Evolutionary conservation across 1,140 invertebrate species (phyloP).

Genomic region (Tetramorium alpestre): DNA sequence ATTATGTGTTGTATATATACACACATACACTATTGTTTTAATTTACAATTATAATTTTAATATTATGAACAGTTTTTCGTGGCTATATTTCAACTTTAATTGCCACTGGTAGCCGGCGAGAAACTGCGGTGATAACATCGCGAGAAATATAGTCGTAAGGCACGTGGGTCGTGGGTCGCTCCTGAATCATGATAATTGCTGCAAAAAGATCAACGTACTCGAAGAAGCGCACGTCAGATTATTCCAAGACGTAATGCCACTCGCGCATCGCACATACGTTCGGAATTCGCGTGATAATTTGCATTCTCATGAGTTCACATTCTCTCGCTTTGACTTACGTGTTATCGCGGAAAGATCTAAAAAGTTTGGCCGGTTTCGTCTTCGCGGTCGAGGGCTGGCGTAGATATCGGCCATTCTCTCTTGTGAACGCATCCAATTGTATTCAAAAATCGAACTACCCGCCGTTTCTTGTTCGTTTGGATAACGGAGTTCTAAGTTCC

Average conservation of each 20-base stretch:
- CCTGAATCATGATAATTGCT: slow-evolving; percentile 42
- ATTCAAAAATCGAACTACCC: not conserved
- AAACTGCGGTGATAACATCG: slow-evolving; percentile 44
- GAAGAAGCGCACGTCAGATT: not conserved
- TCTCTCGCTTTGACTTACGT: slow-evolving; percentile 67
- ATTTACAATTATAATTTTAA: not conserved
- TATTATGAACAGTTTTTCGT: not conserved
- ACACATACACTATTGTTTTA: not conserved
- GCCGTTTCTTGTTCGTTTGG: not conserved
- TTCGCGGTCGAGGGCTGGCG: slow-evolving; percentile 74
- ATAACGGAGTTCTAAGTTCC: not conserved
- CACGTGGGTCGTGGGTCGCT: slow-evolving; percentile 13
- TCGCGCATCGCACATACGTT: not conserved
- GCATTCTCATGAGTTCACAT: not conserved
- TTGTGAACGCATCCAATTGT: slow-evolving; percentile 1
- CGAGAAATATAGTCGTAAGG: slow-evolving; percentile 26
- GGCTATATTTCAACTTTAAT: not conserved
- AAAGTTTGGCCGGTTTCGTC: slow-evolving; percentile 79
- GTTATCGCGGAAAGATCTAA: slow-evolving; percentile 79
- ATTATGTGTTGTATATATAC: not conserved
- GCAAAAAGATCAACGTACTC: slow-evolving; percentile 27
- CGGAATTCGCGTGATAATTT: not conserved
- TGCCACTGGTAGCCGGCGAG: not conserved
- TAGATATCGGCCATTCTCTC: slow-evolving; percentile 74
- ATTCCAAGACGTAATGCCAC: not conserved